phyloP scores from a whole-genome alignment of 2,888 invertebrate species.

The Acheta domesticus region DNA sequence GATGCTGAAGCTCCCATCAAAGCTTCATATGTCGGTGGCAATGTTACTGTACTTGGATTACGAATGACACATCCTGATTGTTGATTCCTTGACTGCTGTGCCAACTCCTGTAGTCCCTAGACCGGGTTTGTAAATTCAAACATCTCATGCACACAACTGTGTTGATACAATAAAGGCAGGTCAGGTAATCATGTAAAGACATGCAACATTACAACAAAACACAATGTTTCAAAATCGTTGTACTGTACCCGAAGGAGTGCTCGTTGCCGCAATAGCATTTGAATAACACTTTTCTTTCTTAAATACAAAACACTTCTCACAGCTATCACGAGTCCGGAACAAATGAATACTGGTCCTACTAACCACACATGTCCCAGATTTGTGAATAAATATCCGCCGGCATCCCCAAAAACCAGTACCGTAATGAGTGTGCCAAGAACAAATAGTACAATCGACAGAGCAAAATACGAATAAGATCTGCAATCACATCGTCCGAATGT shows the following conservation, averaged over 20 bases:
- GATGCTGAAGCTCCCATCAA: conserved; percentile 51
- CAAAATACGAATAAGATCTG: conserved; percentile 63
- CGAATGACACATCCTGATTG: conserved; percentile 51
- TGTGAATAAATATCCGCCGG: conserved; percentile 57
- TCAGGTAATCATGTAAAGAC: neutral
- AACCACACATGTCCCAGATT: conserved; percentile 64
- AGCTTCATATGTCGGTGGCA: conserved; percentile 62
- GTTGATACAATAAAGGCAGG: neutral
- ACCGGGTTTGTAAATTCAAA: conserved; percentile 29
- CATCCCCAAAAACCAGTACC: conserved; percentile 59
- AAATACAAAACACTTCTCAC: conserved; percentile 65
- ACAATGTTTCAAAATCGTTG: conserved; percentile 41
- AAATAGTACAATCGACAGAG: conserved; percentile 60
- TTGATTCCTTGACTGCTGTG: conserved; percentile 45
- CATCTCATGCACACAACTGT: neutral
- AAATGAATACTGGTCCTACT: conserved; percentile 64
- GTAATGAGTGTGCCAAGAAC: conserved; percentile 63
- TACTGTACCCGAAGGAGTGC: conserved; percentile 56
- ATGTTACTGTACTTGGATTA: conserved; percentile 57
- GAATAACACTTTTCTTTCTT: conserved; percentile 62
- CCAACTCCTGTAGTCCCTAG: conserved; percentile 40
- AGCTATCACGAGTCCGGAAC: conserved; percentile 65
- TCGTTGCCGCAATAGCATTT: conserved; percentile 61
- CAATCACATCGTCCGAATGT: conserved; percentile 64
- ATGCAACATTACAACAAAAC: neutral